Evolutionary conservation across 2,113 vertebrate genomes (phyloP).

Genomic region (Pachycephala philippinensis): DNA sequence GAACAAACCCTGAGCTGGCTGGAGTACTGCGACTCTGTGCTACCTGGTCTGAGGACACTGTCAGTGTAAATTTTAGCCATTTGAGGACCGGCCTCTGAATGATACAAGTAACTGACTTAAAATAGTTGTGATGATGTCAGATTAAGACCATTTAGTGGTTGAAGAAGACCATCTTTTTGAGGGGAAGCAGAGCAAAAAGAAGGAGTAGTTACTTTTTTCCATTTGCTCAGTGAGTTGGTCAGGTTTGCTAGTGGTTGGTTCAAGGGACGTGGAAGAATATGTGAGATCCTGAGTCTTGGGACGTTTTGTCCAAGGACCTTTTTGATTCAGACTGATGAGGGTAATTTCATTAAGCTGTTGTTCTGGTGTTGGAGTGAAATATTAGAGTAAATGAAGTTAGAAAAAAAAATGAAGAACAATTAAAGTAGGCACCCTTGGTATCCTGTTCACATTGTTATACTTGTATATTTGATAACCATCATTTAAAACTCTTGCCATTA

Average conservation of each 20-base stretch:
- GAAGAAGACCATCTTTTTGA: background rate
- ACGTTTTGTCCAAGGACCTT: background rate
- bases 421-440: background rate
- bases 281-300: background rate
- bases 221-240: background rate
- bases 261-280: background rate
- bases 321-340: background rate
- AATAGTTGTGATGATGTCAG: background rate
- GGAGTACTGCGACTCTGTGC: background rate
- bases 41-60: fast-evolving
- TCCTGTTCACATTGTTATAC: background rate
- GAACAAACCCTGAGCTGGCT: background rate
- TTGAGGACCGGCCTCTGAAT: background rate
- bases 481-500: constrained; percentile 23
- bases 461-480: background rate
- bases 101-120: background rate
- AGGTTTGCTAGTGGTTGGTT: background rate
- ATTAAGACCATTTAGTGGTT: background rate
- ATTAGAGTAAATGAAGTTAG: background rate
- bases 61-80: background rate
- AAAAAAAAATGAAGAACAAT: background rate
- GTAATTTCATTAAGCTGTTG: background rate
- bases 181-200: background rate
- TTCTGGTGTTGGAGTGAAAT: background rate
- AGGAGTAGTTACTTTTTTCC: background rate